Percentiles rank a stretch among this genome's conserved stretches.
phyloP scores from a whole-genome alignment of 2,113 vertebrate genomes.

The Tachysurus fulvidraco region DNA sequence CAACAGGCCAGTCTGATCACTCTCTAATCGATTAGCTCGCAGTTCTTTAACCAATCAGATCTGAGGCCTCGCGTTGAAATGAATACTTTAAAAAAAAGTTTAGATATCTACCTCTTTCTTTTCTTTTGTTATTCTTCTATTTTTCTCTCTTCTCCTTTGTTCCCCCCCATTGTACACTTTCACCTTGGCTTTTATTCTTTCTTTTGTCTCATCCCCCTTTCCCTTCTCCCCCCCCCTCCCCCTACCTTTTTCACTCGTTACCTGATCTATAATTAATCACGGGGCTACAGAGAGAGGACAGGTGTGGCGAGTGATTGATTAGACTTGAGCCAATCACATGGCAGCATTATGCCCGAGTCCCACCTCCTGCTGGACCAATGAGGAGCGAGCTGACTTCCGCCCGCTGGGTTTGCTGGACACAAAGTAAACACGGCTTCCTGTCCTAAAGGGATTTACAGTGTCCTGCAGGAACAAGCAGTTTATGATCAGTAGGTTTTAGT shows the following conservation, averaged over 20 bases:
- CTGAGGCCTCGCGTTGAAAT: no score
- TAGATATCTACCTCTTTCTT: neutral
- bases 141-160: neutral
- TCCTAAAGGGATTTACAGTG: constrained; percentile 21
- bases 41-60: neutral
- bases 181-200: no score
- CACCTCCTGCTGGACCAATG: constrained; percentile 49
- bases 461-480: neutral
- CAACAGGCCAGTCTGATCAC: neutral
- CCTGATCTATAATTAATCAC: constrained; percentile 16
- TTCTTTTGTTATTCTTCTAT: neutral
- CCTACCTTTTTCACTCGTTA: neutral
- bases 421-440: constrained; percentile 3
- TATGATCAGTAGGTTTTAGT: neutral
- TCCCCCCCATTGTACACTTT: neutral
- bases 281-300: constrained; percentile 27
- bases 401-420: constrained; percentile 24
- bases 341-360: neutral
- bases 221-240: no score
- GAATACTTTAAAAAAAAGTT: no score
- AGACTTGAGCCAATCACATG: constrained; percentile 22
- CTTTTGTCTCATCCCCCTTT: neutral
- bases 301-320: constrained; percentile 52
- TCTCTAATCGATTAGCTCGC: neutral
- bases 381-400: constrained; percentile 41